Evolutionary conservation across 2,797 vertebrate species (phyloP), one percentile per base, ranked within the genome.

Genomic region (Anniella stebbinsi): DNA sequence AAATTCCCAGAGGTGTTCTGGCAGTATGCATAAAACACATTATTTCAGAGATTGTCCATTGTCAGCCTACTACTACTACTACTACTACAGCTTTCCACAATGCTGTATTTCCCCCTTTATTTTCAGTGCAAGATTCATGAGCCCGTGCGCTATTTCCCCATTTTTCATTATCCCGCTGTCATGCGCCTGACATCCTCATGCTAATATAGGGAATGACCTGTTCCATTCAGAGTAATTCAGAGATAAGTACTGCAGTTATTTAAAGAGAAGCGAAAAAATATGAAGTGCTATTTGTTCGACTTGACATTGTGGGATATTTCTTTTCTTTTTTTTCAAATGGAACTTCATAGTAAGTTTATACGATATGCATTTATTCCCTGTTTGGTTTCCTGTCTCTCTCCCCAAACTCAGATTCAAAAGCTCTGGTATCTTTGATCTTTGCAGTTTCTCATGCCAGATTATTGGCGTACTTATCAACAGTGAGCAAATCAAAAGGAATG

Each of bases 111-210:
- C 30, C 13, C 72, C 41, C 57, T 69, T 90, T 81, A 89, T 92
- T 95, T 89, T 93, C 1, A 78, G 87, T 93, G 28, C 0, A 33
- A 93, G 36, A 89, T 95, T 95, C 72, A 92, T 91, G 63, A 93
- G 13, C 72, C 45, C 84, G 17, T 92, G 5, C 84, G 88, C 89
- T 94, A 67, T 93, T 88, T 93, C 84, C 94, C 45, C 73, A 76
- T 94, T 95, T 96, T 96, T 95, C 88, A 94, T 96, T 95, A 91
- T 95, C 75, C 80, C 30, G 3, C 83, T 94, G 72, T 95, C 80
- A 94, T 38, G 88, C 77, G 89, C 48, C 87, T 95, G 90, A 92
- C 66, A 90, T 90, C 80, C 30, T 81, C 41, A 92, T 93, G 91
- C 66, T 95, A 95, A 95, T 88, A 38, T 88, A 78, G 45, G n/a